These are phyloP conservation scores for Scylla paramamosain DNA, from an alignment of 1,140 invertebrate species.

Conservation along the genomic window DNA sequence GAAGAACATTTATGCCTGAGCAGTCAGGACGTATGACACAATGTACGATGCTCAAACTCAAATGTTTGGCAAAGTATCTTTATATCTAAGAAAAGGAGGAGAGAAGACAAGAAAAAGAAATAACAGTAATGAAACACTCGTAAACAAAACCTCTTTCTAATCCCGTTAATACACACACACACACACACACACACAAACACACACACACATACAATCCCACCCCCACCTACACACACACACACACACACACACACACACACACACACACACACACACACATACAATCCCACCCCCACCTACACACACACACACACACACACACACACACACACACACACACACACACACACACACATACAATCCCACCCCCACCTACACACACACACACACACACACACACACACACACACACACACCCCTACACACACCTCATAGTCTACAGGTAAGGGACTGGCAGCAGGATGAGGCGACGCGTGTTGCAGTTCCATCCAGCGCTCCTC, in stretches of 20 bases:
- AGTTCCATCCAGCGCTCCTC: background rate
- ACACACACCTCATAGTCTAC: background rate
- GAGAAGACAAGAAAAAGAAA: too few relatives aligned
- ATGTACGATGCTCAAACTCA: too few relatives aligned
- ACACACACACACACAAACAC: conserved; percentile 33
- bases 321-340: conserved; percentile 37
- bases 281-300: background rate
- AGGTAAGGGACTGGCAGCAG: background rate
- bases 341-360: conserved; percentile 31
- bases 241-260: too few relatives aligned
- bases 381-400: conserved; percentile 12
- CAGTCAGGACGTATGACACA: too few relatives aligned
- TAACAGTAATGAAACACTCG: too few relatives aligned
- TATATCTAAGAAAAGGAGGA: too few relatives aligned
- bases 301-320: conserved; percentile 41
- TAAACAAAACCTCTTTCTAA: too few relatives aligned
- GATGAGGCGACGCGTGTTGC: background rate
- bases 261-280: background rate
- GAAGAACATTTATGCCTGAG: too few relatives aligned
- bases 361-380: background rate
- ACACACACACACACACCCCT: conserved; percentile 21
- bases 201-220: conserved; percentile 39
- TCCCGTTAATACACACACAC: too few relatives aligned
- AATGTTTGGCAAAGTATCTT: too few relatives aligned
- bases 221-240: background rate